Evolutionary conservation across 1,140 invertebrate genomes (phyloP).

Genomic region (Chironomus tepperi): DNA sequence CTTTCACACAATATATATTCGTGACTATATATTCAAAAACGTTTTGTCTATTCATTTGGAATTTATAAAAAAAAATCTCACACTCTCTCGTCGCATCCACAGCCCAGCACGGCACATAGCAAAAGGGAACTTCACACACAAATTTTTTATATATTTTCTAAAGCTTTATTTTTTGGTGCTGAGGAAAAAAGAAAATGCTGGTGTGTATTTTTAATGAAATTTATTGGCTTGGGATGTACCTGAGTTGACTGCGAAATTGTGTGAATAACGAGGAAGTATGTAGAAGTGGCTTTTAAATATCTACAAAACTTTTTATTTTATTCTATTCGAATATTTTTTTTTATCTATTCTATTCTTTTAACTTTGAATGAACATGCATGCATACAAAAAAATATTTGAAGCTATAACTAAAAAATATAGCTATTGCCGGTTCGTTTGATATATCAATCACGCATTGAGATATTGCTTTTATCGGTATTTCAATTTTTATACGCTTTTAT

Average conservation of each 20-base stretch:
- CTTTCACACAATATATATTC: neutral
- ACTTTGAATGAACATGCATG: too few relatives aligned
- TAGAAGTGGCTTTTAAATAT: neutral
- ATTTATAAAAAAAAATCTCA: neutral
- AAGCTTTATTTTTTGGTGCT: neutral
- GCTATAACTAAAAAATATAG: too few relatives aligned
- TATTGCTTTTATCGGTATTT: slow-evolving; percentile 7
- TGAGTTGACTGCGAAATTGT: neutral
- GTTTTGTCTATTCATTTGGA: slow-evolving; percentile 2
- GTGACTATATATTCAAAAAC: neutral
- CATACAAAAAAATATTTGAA: too few relatives aligned
- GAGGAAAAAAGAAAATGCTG: neutral
- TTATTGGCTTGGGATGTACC: slow-evolving; percentile 6
- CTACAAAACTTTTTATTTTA: too few relatives aligned
- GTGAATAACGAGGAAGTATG: neutral
- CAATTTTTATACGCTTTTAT: neutral
- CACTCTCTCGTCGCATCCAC: too few relatives aligned
- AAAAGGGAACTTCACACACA: neutral
- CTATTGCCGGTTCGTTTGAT: neutral
- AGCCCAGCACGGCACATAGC: neutral
- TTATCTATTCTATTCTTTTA: too few relatives aligned
- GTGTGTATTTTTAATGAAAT: slow-evolving; percentile 19
- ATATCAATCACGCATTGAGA: neutral
- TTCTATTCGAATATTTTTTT: too few relatives aligned
- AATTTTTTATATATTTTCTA: neutral